Base-by-base conservation (phyloP, 2,797 vertebrate species). In the Catostomus latipinnis region DNA sequence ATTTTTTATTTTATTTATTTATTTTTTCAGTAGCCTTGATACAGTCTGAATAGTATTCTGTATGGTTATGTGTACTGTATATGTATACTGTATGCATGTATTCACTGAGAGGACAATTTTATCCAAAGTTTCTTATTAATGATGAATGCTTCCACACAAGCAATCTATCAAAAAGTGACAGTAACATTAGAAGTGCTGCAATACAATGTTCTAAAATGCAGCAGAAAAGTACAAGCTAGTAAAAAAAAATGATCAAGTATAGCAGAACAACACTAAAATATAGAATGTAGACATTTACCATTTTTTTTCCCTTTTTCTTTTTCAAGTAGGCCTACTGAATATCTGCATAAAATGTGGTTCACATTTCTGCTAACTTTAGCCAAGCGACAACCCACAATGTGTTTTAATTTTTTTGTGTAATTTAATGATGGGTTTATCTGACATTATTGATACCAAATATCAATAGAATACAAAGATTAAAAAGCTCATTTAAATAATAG, bases 81-180 rank as follows among this genome's bases (percentile, higher is more conserved):
- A 4, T 62, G 34, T 34, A 34, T 34, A 48, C 60, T 53, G 62
- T 45, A n/a, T 46, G 46, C 52, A 56, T 46, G 57, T 76, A 56
- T 57, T 76, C 43, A 76, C 18, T 66, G 56, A 67, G n/a, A 14
- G 67, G 62, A 11, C 34, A 67, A 43, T 65, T 65, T 65, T 48
- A 65, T 65, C 62, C 74, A 66, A 45, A 54, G 61, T 45, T 34
- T 45, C 61, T 63, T 76, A 16, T 4, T 49, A 68, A 68, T 57
- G 43, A n/a, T 43, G 54, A 49, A 69, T 60, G 8, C n/a, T 11
- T 11, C 66, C 9, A 69, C 56, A 45, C 54, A 45, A 43, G 54
- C 63, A 58, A 77, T 77, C 52, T 46, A 75, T 75, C 50, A 76
- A 65, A 76, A 63, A 52, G 43, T n/a, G 11, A 45, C 50, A 56